Base-by-base conservation (phyloP, 2,888 invertebrate genomes). In the Cheilosia pagana region DNA sequence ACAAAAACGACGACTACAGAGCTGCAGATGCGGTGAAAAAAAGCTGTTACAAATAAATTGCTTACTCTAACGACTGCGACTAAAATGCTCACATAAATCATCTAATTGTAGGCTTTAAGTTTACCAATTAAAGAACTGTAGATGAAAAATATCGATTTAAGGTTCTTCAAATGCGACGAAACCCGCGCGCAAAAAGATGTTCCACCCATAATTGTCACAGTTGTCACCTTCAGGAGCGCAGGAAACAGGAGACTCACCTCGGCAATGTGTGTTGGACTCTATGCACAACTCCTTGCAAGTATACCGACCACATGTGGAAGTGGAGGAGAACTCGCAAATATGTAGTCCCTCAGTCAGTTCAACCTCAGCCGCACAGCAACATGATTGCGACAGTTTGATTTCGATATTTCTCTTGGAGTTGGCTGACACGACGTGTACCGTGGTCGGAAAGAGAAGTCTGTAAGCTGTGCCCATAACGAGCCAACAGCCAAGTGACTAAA, bases 381-480 rank as follows among this genome's bases (percentile, higher is more conserved):
- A 48, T 35, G 62, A 57, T 35, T 68, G 67, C 68, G 68, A 74
- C 78, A 70, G 83, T 75, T 83, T 71, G 65, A 65, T 78, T 83
- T 65, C 45, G 59, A 70, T 78, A 70, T 78, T 78, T 83, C 78
- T 83, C 83, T 74, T 83, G 78, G 57, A 45, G 19, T 45, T 19
- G 45, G 8, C 45, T 19, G 45, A 16, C 19, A 57, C 28, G 55
- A 48, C 71, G 31, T 43, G 23, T 23, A 21, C 48, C 45, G 31
- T 35, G 31, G 55, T 62, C 63, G 48, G 41, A 71, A 71, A 78
- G 71, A 71, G 78, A 71, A 41, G 50, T 39, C 62, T 21, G n/a
- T 60, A 8, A 45, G 48, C 57, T 1, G 28, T 43, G 45, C 21
- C n/a, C n/a, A 57, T 0, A 8, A 31, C 3, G 8, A 53, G 55